Base-by-base conservation (phyloP, 2,797 vertebrate genomes). In the Sebastes hubbsi region DNA sequence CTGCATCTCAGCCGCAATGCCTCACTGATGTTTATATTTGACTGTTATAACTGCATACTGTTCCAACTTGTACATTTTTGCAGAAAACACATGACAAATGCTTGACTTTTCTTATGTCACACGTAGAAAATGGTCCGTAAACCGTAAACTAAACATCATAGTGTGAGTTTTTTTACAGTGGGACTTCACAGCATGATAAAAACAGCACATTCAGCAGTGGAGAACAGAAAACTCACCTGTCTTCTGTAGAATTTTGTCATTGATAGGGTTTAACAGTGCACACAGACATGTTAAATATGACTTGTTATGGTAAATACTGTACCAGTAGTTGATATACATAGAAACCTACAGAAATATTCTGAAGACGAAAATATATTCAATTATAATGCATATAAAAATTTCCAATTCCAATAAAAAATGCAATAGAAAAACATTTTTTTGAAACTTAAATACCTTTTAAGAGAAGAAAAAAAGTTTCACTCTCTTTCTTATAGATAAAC, bases 1-100 rank as follows among this genome's bases (percentile, higher is more conserved):
- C 63, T 85, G 87, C 82, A 91, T 90, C 66, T 82, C 54, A 90
- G 61, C 61, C 34, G 8, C 24, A 65, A 42, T 72, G 72, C 11
- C 68, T 79, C 71, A 24, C 27, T 78, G 52, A 66, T 69, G 29
- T 88, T 86, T 12, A 12, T 75, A 29, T 80, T 65, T 72, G 12
- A 69, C n/a, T 64, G 24, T 52, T 38, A 49, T 18, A 77, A 22
- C 27, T 56, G 4, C 5, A 49, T 34, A 64, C n/a, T 67, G 42
- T 36, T 69, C 1, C 38, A 20, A 63, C 6, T 8, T 36, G 20
- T 60, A 22, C 20, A 60, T 61, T 73, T 73, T 55, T 71, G 14
- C 4, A 36, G 4, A 76, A 73, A 62, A 55, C 25, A 29, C 58
- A 68, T 18, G 2, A 49, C n/a, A 63, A 67, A 38, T 27, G 1